phyloP scores from a whole-genome alignment of 2,113 vertebrate genomes.

The Anolis sagrei region DNA sequence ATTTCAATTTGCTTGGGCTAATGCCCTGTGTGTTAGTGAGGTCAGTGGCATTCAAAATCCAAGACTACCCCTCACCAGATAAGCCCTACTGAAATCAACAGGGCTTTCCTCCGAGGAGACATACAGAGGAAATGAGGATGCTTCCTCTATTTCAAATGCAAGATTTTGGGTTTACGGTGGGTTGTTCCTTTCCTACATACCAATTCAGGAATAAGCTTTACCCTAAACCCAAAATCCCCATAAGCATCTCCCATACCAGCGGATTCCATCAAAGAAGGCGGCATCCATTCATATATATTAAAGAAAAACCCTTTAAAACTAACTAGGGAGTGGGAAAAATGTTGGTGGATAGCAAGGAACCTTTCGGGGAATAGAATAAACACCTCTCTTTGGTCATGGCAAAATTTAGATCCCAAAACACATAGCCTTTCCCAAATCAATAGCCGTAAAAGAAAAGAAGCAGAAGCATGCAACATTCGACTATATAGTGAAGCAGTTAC shows the following conservation, averaged over 20 bases:
- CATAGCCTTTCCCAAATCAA: neutral
- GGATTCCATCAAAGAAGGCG: constrained; percentile 24
- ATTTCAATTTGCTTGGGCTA: neutral
- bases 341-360: neutral
- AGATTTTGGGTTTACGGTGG: neutral
- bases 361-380: neutral
- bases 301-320: constrained; percentile 30
- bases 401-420: neutral
- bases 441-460: neutral
- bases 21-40: neutral
- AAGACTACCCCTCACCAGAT: neutral
- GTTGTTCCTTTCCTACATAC: neutral
- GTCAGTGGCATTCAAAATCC: neutral
- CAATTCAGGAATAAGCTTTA: neutral
- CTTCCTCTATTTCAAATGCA: neutral
- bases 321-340: constrained; percentile 1
- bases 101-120: neutral
- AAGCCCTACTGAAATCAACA: neutral
- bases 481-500: neutral
- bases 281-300: constrained; percentile 27
- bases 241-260: neutral
- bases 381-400: neutral
- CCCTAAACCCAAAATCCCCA: neutral
- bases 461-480: neutral
- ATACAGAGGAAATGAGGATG: neutral